Conservation (phyloP, 2,797 vertebrate genomes). For the Myioborus miniatus region DNA sequence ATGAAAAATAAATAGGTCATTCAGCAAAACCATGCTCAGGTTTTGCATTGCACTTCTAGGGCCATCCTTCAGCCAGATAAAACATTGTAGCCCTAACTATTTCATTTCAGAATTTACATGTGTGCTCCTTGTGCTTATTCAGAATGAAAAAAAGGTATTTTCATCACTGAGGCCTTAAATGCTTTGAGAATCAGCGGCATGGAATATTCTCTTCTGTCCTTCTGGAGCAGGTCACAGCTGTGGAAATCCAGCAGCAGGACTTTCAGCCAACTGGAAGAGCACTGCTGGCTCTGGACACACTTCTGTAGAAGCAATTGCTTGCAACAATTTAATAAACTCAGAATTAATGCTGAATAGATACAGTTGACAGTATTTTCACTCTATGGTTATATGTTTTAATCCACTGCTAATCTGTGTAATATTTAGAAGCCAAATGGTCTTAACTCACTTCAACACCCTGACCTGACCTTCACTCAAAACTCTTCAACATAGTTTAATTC, state of each 20-base stretch:
- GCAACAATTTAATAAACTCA: neutral
- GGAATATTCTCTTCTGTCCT: neutral
- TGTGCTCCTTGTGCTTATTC: neutral
- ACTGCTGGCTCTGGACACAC: neutral
- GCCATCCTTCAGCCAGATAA: neutral
- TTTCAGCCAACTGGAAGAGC: neutral
- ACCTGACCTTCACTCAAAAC: neutral
- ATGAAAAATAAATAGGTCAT: neutral
- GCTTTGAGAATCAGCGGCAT: neutral
- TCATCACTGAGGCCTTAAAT: neutral
- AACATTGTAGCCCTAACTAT: neutral
- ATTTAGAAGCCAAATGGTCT: neutral
- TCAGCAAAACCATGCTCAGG: neutral
- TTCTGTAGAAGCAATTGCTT: neutral
- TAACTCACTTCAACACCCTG: neutral
- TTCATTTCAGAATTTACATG: neutral
- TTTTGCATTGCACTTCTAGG: neutral
- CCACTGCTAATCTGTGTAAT: neutral
- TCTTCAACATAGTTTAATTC: neutral
- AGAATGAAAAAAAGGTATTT: neutral
- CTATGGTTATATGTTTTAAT: neutral
- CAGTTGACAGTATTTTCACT: neutral
- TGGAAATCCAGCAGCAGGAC: neutral
- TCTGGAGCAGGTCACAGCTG: neutral
- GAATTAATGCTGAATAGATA: neutral